phyloP scores from a whole-genome alignment of 2,113 vertebrate genomes.

The Solea solea region DNA sequence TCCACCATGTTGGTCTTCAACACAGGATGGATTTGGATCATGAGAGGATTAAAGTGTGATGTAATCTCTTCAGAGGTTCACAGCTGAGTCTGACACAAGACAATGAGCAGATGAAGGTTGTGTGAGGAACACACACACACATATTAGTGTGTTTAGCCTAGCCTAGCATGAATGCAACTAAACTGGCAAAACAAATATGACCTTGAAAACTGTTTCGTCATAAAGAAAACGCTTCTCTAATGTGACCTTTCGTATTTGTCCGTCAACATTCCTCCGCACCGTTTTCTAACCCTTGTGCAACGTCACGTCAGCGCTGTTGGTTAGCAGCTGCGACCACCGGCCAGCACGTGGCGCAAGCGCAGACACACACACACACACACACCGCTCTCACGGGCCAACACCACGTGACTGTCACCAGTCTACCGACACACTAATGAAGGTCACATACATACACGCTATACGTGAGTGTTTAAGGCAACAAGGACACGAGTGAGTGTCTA shows the following conservation, averaged over 20 bases:
- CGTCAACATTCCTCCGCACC: background rate
- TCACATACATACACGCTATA: constrained; percentile 33
- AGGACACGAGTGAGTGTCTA: no score
- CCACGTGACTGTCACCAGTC: constrained; percentile 66
- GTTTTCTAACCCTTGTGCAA: background rate
- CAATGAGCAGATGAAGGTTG: background rate
- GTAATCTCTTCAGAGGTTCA: background rate
- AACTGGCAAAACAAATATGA: background rate
- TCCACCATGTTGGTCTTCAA: background rate
- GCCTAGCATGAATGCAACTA: background rate
- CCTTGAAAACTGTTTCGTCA: background rate
- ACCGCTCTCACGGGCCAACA: constrained; percentile 25
- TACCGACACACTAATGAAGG: constrained; percentile 51
- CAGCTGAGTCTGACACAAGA: background rate
- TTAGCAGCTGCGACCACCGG: background rate
- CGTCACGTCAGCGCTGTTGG: background rate
- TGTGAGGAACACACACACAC: no score
- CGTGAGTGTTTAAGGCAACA: no score
- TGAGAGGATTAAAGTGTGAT: background rate
- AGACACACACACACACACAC: no score
- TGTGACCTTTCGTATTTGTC: background rate
- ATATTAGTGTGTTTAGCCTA: background rate
- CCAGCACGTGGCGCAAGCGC: background rate
- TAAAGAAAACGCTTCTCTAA: background rate
- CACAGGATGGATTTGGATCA: background rate